Conservation (phyloP, 2,797 vertebrate species). For the Rhabdomys pumilio region DNA sequence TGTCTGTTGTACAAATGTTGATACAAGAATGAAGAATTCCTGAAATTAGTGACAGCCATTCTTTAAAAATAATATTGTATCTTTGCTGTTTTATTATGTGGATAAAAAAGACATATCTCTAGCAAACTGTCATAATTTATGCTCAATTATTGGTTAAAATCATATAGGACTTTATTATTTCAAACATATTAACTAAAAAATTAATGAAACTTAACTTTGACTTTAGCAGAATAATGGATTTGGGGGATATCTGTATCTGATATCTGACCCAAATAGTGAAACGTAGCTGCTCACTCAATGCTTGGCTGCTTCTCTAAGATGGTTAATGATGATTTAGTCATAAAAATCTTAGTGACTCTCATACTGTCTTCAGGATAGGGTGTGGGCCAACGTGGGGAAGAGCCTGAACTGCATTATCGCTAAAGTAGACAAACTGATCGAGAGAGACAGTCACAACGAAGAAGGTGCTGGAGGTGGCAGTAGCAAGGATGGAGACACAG, state of each 20-base stretch:
- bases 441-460: slow-evolving; percentile 89
- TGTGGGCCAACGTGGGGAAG: slow-evolving; percentile 97
- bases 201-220: not conserved
- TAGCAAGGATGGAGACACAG: slow-evolving; percentile 81
- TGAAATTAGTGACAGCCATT: not conserved
- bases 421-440: slow-evolving; percentile 96
- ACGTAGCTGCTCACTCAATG: not conserved
- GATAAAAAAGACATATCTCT: not conserved
- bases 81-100: slow-evolving; percentile 16
- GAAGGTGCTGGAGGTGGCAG: not conserved
- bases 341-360: slow-evolving; percentile 83
- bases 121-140: slow-evolving; percentile 16
- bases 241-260: not conserved
- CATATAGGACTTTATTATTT: not conserved
- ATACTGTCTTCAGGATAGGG: slow-evolving; percentile 95
- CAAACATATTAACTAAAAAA: slow-evolving; percentile 41
- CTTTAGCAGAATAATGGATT: not conserved
- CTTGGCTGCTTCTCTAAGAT: not conserved
- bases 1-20: not conserved
- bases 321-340: not conserved
- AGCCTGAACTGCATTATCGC: slow-evolving; percentile 98
- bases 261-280: not conserved
- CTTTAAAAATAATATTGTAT: not conserved
- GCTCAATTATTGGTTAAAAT: not conserved
- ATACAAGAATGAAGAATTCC: not conserved